These are phyloP conservation scores for Ptychodera flava DNA, from an alignment of 35 echinoderm and acorn worm genomes.

Conservation along the genomic window DNA sequence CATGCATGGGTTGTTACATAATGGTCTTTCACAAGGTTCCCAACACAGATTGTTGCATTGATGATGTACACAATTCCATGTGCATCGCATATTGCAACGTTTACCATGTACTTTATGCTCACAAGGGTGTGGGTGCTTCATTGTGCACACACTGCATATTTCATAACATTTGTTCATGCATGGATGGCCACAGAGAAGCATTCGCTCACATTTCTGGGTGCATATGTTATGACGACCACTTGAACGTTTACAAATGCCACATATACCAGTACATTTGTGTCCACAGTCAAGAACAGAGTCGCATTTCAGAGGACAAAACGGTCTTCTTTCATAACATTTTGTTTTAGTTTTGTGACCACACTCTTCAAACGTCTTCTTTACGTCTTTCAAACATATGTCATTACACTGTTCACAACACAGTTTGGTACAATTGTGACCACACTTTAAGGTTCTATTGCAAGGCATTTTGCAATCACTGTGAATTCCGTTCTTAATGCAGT, in stretches of 20 bases:
- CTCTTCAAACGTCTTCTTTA: background rate
- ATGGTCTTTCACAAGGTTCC: background rate
- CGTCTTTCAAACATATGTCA: background rate
- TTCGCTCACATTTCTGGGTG: background rate
- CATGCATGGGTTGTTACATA: background rate
- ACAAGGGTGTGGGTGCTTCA: slow-evolving; percentile 6
- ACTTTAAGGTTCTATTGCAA: slow-evolving; percentile 4
- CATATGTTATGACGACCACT: background rate
- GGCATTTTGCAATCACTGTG: slow-evolving; percentile 2
- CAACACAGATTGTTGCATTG: background rate
- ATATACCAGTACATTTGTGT: background rate
- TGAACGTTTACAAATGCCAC: background rate
- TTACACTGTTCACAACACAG: background rate
- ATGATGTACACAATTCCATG: slow-evolving; percentile 4
- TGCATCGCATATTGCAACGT: slow-evolving; percentile 8
- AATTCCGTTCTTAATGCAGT: background rate
- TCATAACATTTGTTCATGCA: background rate
- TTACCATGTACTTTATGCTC: background rate
- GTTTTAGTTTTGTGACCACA: background rate
- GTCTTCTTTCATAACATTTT: background rate
- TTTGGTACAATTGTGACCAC: slow-evolving; percentile 9
- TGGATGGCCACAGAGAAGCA: background rate
- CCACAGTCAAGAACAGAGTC: background rate
- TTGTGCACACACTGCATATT: background rate
- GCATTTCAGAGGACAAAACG: background rate